A percentile compares a stretch with the other conserved stretches of the same genome.
Evolutionary conservation across 1,140 invertebrate species (phyloP).

Genomic region (Amphibalanus amphitrite): DNA sequence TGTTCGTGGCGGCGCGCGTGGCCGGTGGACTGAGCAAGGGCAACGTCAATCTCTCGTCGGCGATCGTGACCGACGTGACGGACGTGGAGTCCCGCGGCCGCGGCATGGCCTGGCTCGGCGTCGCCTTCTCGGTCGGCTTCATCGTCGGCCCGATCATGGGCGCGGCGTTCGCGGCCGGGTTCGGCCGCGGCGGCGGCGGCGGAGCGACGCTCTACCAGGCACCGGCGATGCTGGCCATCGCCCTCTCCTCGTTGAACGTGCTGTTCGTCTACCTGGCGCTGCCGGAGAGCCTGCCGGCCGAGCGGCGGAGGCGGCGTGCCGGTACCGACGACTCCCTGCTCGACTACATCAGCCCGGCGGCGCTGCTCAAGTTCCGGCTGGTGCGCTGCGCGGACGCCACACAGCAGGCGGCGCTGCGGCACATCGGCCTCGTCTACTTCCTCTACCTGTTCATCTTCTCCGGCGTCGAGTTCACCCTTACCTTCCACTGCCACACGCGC

Average conservation of each 20-base stretch:
- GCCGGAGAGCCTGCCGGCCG: conserved; percentile 66
- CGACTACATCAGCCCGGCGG: conserved; percentile 4
- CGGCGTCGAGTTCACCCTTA: conserved; percentile 91
- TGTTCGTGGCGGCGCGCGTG: conserved; percentile 84
- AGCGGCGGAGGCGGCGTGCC: conserved; percentile 28
- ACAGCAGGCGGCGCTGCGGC: conserved; percentile 46
- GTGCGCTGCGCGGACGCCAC: conserved; percentile 11
- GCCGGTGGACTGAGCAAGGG: conserved; percentile 91
- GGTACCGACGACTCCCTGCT: conserved; percentile 5
- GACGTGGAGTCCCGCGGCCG: conserved; percentile 57
- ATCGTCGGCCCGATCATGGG: conserved; percentile 89
- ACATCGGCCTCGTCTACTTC: conserved; percentile 75
- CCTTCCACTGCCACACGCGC: conserved; percentile 85
- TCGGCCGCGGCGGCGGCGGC: background rate
- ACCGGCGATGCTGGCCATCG: conserved; percentile 71
- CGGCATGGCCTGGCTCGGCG: conserved; percentile 93
- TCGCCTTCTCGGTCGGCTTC: conserved; percentile 95
- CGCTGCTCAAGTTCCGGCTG: conserved; percentile 7
- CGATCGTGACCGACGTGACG: conserved; percentile 86
- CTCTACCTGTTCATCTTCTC: conserved; percentile 92
- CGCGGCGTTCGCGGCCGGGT: conserved; percentile 54
- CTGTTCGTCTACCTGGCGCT: conserved; percentile 55
- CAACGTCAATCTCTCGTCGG: conserved; percentile 87
- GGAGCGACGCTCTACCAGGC: conserved; percentile 34
- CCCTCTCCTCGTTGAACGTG: conserved; percentile 57